Conservation (phyloP, 2,113 vertebrate species). For the Sinocyclocheilus maitianheensis region DNA sequence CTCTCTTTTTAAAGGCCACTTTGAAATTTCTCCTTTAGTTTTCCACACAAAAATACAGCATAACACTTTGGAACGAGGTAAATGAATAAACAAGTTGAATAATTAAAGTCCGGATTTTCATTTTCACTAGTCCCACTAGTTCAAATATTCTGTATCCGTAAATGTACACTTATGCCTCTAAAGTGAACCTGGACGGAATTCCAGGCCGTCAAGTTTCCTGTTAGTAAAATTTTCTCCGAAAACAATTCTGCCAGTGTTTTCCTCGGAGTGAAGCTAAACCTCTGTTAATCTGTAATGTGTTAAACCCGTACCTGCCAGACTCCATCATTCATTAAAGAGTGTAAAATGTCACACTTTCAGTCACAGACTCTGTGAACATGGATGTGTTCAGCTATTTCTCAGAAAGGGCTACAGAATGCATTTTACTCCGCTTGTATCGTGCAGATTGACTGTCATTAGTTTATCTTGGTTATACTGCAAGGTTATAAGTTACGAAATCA, state of each 20-base stretch:
- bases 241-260: constrained; percentile 11
- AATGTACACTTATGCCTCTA: background rate
- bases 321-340: constrained; percentile 34
- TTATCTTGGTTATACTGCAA: background rate
- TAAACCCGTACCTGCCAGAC: constrained; percentile 13
- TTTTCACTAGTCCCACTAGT: background rate
- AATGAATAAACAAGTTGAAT: background rate
- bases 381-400: background rate
- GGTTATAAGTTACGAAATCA: background rate
- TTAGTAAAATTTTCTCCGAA: background rate
- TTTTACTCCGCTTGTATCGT: background rate
- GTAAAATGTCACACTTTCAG: background rate
- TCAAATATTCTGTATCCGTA: background rate
- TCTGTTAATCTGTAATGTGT: constrained; percentile 54
- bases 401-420: background rate
- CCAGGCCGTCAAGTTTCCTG: background rate
- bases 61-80: too few species aligned
- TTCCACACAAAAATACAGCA: background rate
- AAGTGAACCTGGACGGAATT: constrained; percentile 7
- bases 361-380: background rate
- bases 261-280: background rate
- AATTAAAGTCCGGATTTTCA: background rate
- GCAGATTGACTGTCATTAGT: background rate
- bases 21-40: background rate
- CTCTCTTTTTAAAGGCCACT: background rate